Percentiles rank a stretch among this genome's conserved stretches.
Evolutionary conservation across 2,888 invertebrate genomes (phyloP).

Genomic region (Papilio gigon): DNA sequence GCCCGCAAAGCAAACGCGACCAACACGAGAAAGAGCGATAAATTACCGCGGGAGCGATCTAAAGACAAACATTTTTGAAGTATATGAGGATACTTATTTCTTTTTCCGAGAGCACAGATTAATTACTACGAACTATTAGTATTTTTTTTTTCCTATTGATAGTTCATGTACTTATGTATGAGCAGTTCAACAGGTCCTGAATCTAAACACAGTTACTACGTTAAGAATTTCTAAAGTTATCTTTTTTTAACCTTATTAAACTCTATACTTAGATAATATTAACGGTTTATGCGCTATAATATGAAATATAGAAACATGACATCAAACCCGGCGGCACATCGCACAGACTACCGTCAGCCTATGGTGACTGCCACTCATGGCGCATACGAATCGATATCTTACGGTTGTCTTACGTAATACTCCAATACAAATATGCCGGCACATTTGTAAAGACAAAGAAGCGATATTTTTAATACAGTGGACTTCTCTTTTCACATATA

Average conservation of each 20-base stretch:
- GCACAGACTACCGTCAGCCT: conserved; percentile 9
- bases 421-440: background rate
- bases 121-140: background rate
- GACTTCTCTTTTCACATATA: background rate
- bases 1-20: conserved; percentile 28
- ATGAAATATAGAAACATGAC: background rate
- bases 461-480: too few relatives aligned
- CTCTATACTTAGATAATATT: too few relatives aligned
- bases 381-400: conserved; percentile 19
- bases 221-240: background rate
- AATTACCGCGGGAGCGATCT: conserved; percentile 1
- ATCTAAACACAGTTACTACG: background rate
- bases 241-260: background rate
- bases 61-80: background rate
- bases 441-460: background rate
- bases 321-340: background rate
- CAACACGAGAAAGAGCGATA: background rate
- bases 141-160: background rate
- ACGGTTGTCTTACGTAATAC: conserved; percentile 24
- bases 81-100: background rate
- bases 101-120: background rate
- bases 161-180: too few relatives aligned
- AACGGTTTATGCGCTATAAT: too few relatives aligned
- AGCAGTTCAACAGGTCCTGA: background rate
- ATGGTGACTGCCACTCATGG: conserved; percentile 8